Conservation (phyloP, 2,113 vertebrate species). For the Cyrtonyx montezumae region DNA sequence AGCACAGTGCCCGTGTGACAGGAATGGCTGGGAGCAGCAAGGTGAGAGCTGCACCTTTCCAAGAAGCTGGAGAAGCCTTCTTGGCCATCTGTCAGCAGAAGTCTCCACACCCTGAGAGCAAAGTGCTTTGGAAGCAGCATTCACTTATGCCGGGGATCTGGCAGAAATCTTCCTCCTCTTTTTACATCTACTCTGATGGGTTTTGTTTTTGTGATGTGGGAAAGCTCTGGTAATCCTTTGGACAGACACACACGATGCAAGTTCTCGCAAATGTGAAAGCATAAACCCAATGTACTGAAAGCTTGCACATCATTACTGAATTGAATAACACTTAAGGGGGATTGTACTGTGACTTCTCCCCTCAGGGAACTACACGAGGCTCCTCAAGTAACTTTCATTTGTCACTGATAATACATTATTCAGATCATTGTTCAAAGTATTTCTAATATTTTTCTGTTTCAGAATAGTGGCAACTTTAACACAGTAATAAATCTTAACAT, state of each 20-base stretch:
- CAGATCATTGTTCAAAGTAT: not conserved
- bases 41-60: rapidly evolving
- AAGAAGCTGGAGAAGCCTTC: not conserved
- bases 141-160: not conserved
- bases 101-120: not conserved
- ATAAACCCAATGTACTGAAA: not conserved
- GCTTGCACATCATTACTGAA: not conserved
- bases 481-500: slow-evolving; percentile 21
- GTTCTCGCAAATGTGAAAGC: not conserved
- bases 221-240: not conserved
- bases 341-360: not conserved
- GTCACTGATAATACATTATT: not conserved
- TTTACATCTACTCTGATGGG: not conserved
- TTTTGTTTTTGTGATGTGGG: not conserved
- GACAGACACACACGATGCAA: not conserved
- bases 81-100: not conserved
- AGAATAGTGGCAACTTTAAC: not conserved
- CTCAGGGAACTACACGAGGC: not conserved
- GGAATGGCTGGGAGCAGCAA: not conserved
- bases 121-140: not conserved
- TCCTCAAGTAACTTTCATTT: slow-evolving; percentile 5
- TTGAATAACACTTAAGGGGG: not conserved
- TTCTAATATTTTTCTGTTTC: not conserved
- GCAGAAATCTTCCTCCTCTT: not conserved
- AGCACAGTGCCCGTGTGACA: not conserved